Percentiles rank a stretch among this genome's conserved stretches.
Evolutionary conservation across 1,140 invertebrate genomes (phyloP).

Genomic region (Drosophila suzukii): DNA sequence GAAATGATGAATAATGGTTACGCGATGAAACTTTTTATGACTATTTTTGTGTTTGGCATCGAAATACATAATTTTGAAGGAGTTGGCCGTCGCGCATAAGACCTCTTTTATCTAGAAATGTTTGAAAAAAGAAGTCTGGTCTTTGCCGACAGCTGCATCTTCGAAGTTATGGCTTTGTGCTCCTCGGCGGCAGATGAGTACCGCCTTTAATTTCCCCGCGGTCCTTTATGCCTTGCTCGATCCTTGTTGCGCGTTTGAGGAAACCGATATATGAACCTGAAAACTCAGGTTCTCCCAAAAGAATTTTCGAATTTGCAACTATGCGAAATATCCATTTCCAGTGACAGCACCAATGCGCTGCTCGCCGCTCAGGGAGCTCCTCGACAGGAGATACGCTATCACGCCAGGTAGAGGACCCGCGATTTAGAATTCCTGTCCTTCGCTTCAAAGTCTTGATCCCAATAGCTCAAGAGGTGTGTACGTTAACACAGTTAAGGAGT

Average conservation of each 20-base stretch:
- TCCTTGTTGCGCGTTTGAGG: not conserved
- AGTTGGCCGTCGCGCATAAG: not conserved
- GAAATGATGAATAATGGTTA: not conserved
- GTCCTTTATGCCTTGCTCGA: not conserved
- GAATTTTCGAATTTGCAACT: not conserved
- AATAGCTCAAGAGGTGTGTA: too few species aligned
- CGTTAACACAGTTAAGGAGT: too few species aligned
- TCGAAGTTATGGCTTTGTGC: not conserved
- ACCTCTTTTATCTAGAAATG: not conserved
- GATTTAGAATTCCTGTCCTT: too few species aligned
- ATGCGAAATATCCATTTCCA: not conserved
- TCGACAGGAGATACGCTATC: too few species aligned
- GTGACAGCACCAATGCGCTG: not conserved
- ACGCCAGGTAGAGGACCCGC: too few species aligned
- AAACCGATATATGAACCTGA: not conserved
- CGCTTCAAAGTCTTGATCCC: too few species aligned
- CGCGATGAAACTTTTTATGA: not conserved
- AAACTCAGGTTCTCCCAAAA: not conserved
- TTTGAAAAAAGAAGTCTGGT: not conserved
- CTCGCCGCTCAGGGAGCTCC: too few species aligned
- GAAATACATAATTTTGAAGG: not conserved
- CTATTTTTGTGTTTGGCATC: not conserved
- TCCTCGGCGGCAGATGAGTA: slow-evolving; percentile 2
- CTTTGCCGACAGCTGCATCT: not conserved
- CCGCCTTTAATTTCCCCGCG: not conserved